These are phyloP conservation scores for Agriopis aurantiaria DNA, from an alignment of 2,888 invertebrate species.

Conservation along the genomic window DNA sequence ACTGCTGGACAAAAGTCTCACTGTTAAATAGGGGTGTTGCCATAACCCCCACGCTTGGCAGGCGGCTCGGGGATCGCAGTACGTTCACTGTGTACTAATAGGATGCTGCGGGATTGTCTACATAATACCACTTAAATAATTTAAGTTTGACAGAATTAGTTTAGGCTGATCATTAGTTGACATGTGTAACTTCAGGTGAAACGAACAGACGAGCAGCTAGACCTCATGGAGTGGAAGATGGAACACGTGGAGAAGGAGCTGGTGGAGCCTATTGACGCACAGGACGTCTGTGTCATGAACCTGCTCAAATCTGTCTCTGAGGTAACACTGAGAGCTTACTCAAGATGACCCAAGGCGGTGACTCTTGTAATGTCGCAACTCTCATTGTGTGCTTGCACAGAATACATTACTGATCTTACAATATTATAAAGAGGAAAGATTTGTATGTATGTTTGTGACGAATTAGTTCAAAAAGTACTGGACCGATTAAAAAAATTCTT, in stretches of 20 bases:
- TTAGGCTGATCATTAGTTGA: not conserved
- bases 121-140: too few relatives aligned
- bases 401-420: too few relatives aligned
- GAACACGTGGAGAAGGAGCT: slow-evolving; percentile 90
- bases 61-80: too few relatives aligned
- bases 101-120: too few relatives aligned
- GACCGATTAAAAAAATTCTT: too few relatives aligned
- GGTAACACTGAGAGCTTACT: slow-evolving; percentile 65
- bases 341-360: not conserved
- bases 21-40: too few relatives aligned
- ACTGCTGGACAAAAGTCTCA: too few relatives aligned
- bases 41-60: too few relatives aligned
- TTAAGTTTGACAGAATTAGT: not conserved
- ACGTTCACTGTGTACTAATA: too few relatives aligned
- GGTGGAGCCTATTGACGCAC: slow-evolving; percentile 80
- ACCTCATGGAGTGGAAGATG: slow-evolving; percentile 91
- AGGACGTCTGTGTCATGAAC: slow-evolving; percentile 90
- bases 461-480: too few relatives aligned
- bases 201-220: slow-evolving; percentile 90
- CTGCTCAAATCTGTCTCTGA: slow-evolving; percentile 92
- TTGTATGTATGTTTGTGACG: too few relatives aligned
- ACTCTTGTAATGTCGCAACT: not conserved
- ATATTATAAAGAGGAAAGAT: too few relatives aligned
- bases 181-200: slow-evolving; percentile 86
- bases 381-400: not conserved